Evolutionary conservation across 1,140 invertebrate species (phyloP).

Genomic region (Pogonomyrmex barbatus): DNA sequence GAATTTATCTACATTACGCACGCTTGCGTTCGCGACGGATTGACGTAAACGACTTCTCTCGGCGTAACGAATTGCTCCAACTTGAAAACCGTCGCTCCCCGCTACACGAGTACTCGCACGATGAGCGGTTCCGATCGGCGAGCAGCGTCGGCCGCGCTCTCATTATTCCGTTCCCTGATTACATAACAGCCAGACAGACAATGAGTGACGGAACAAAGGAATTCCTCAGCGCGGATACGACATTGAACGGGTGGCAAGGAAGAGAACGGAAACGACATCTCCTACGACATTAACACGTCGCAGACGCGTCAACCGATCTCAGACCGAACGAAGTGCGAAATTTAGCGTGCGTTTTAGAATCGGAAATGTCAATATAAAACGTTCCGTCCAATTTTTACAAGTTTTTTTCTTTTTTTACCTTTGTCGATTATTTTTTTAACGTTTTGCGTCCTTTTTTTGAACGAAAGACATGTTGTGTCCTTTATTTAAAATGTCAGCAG

Average conservation of each 20-base stretch:
- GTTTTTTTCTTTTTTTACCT: background rate
- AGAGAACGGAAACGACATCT: conserved; percentile 58
- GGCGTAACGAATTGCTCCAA: conserved; percentile 56
- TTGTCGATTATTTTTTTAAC: background rate
- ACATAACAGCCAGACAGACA: conserved; percentile 69
- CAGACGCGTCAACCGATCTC: conserved; percentile 32
- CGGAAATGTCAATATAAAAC: no score
- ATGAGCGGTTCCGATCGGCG: conserved; percentile 59
- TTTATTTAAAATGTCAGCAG: background rate
- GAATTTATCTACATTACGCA: conserved; percentile 50
- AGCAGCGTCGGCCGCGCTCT: conserved; percentile 48
- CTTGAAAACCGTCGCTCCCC: conserved; percentile 46
- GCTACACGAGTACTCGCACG: background rate
- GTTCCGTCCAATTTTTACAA: background rate
- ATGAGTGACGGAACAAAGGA: conserved; percentile 77
- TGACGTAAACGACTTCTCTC: conserved; percentile 58
- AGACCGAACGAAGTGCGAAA: background rate
- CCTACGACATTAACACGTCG: conserved; percentile 54
- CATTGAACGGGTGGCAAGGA: conserved; percentile 60
- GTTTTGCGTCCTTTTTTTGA: background rate
- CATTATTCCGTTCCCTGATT: conserved; percentile 59
- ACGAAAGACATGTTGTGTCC: background rate
- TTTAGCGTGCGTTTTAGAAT: background rate
- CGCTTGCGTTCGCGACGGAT: conserved; percentile 45
- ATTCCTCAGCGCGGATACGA: conserved; percentile 73